Percentiles rank a stretch among this genome's conserved stretches.
Evolutionary conservation across 2,113 vertebrate species (phyloP).

Genomic region (Xerus inauris): DNA sequence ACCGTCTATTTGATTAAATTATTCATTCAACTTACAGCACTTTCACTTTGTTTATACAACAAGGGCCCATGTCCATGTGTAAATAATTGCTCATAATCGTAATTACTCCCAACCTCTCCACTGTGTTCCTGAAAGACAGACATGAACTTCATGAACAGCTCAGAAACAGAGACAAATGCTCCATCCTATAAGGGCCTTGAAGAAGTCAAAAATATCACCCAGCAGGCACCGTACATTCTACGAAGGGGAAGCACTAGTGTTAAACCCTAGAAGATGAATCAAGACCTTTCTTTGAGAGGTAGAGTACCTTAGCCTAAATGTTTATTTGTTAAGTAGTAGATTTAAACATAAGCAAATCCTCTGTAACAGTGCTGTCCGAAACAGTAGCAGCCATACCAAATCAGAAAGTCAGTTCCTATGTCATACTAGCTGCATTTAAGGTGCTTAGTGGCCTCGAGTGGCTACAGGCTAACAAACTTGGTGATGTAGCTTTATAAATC

Average conservation of each 20-base stretch:
- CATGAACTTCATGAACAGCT: background rate
- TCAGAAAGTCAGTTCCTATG: background rate
- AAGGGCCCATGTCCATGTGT: conserved; percentile 1
- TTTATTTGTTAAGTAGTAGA: background rate
- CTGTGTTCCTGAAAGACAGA: background rate
- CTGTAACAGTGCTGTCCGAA: background rate
- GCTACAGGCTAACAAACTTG: background rate
- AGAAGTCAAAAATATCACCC: background rate
- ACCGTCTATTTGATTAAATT: background rate
- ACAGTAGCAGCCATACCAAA: background rate
- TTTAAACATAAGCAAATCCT: background rate
- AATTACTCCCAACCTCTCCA: background rate
- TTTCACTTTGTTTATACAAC: background rate
- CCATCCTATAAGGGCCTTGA: background rate
- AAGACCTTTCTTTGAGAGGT: conserved; percentile 40
- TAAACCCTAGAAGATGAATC: background rate
- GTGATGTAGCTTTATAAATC: background rate
- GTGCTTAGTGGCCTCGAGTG: background rate
- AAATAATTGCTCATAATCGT: background rate
- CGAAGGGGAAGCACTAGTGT: background rate
- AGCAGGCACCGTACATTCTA: background rate
- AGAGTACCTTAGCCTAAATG: background rate
- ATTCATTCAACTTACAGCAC: background rate
- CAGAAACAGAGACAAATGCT: background rate
- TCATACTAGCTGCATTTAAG: background rate